Evolutionary conservation across 1,140 invertebrate species (phyloP), one percentile per base, ranked within the genome.

Genomic region (Lepidotrigona ventralis): DNA sequence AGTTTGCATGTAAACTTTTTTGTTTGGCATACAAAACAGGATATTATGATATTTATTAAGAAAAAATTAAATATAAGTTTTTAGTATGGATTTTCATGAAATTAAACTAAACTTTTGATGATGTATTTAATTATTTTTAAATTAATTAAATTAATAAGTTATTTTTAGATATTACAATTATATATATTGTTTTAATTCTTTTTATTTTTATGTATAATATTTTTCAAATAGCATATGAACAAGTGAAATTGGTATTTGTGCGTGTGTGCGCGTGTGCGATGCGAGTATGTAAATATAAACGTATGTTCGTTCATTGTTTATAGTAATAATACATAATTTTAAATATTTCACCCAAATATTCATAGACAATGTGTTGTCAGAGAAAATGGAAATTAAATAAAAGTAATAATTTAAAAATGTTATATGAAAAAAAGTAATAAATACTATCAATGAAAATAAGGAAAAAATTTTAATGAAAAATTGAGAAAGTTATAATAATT

Each of bases 41-140:
- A 82, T 76, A 53, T 77, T 60, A 23, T 54, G 29, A 21, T 66
- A 64, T n/a, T n/a, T 51, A 29, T 19, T 23, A n/a, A 39, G n/a
- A 53, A 5, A 12, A 33, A 21, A 19, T 9, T 26, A 51, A 39
- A 9, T 51, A 33, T 8, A 75, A 17, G 6, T n/a, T 17, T 54
- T 63, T 73, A 23, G 39, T 56, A 39, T 23, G n/a, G 9, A 72
- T 23, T 54, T 29, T 9, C 17, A 39, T 51, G 64, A 66, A 29
- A 66, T 66, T 51, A 33, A 76, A 51, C 0, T 17, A 39, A 39
- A 68, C 21, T 26, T 64, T 66, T 29, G 23, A 33, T 33, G 19
- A 1, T n/a, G n/a, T 21, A 46, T 6, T 63, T 63, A n/a, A 56
- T 56, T 39, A 39, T 39, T 15, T 19, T 72, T 51, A 12, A 33